These are phyloP conservation scores for Leucania comma DNA, from an alignment of 2,888 invertebrate species.

Conservation along the genomic window DNA sequence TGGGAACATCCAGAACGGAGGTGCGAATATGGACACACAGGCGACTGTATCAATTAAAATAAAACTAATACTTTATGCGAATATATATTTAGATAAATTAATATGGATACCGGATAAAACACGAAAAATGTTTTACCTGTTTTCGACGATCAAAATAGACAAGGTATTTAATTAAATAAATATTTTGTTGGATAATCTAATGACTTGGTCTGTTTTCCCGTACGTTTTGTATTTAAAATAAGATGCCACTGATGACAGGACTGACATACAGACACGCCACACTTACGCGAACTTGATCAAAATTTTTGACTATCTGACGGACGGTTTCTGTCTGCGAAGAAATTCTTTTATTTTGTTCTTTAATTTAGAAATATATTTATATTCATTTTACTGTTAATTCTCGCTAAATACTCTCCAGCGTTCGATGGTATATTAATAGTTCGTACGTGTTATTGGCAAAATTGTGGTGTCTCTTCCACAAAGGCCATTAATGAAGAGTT, in stretches of 20 bases:
- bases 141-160: constrained; percentile 43
- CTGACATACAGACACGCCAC: background rate
- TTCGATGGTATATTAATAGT: no score
- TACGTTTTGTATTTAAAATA: constrained; percentile 28
- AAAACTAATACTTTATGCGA: constrained; percentile 15
- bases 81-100: constrained; percentile 10
- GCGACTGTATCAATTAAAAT: constrained; percentile 39
- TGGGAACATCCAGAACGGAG: constrained; percentile 69
- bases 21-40: constrained; percentile 28
- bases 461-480: no score
- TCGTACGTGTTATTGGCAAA: no score
- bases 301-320: no score
- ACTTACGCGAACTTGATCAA: background rate
- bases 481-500: no score
- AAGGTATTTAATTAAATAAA: constrained; percentile 27
- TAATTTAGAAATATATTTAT: no score
- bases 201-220: constrained; percentile 28
- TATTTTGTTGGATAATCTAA: constrained; percentile 26
- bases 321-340: no score
- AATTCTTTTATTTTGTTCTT: no score
- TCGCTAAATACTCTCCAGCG: no score
- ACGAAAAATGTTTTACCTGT: constrained; percentile 48
- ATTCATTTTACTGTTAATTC: no score
- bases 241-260: constrained; percentile 9
- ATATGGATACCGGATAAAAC: constrained; percentile 16